Evolutionary conservation across 2,888 invertebrate genomes (phyloP), one percentile per base, ranked within the genome.

Genomic region (Zygaena filipendulae): DNA sequence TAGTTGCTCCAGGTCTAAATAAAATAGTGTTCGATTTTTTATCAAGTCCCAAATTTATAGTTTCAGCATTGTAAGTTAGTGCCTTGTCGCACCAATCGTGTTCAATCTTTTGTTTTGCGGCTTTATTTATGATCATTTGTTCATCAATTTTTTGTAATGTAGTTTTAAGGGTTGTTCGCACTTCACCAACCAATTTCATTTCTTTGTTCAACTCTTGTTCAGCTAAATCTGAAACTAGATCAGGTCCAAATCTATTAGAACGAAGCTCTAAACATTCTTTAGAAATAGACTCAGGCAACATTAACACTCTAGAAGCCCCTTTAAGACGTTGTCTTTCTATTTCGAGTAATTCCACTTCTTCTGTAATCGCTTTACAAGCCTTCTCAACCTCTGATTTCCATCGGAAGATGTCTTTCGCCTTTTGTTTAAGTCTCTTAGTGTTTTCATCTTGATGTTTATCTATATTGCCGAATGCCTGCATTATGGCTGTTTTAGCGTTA

Each of bases 21-120:
- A 93, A 67, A 29, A 92, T 84, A 10, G 84, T 86, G 24, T 74
- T 82, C 0, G 88, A 90, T 48, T 82, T 82, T 25, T 90, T 87
- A 35, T 84, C 86, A 3, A 95, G 72, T 6, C 85, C 81, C 21
- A 87, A 75, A 55, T 89, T 90, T 1, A 68, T 64, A 0, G 87
- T 66, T 46, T 95, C 95, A 3, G 91, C 86, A 41, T 88, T 85
- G 47, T 90, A 87, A 0, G 93, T 85, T 53, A 91, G 86, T 32
- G 84, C 83, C 70, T 96, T 96, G 53, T 95, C 93, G 47, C 93
- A 93, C 93, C 94, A 95, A 58, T 95, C 95, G 50, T 86, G 88
- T 67, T 96, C 95, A 33, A 95, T 79, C 22, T 87, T 84, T 40
- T 88, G 85, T 55, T 95, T 94, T 0, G 90, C 88, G 9, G 90